Conservation (phyloP, 2,888 invertebrate species). For the Galerucella nymphaeae region DNA sequence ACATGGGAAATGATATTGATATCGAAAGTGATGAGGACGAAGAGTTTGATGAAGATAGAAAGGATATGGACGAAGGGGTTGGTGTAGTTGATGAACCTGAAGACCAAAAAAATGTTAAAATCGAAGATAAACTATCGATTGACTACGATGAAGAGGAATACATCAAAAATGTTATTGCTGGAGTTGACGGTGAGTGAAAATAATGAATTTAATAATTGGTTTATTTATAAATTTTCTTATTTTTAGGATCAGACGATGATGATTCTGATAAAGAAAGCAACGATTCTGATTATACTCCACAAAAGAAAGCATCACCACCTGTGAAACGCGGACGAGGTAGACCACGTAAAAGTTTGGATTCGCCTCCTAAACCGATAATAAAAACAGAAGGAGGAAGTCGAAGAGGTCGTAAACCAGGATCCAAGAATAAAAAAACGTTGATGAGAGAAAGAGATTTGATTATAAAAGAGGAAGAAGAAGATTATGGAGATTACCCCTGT, state of each 20-base stretch:
- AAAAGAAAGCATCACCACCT: conserved; percentile 46
- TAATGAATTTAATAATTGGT: not conserved
- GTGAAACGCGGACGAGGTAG: conserved; percentile 56
- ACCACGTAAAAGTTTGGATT: conserved; percentile 57
- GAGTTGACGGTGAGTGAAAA: conserved; percentile 32
- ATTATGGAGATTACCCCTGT: conserved; percentile 57
- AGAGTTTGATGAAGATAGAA: conserved; percentile 20
- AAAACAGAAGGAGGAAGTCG: conserved; percentile 39
- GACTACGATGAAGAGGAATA: conserved; percentile 30
- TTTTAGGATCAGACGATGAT: conserved; percentile 27
- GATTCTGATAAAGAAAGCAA: conserved; percentile 54
- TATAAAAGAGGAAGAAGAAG: conserved; percentile 53
- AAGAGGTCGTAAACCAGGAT: conserved; percentile 51
- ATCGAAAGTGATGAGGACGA: conserved; percentile 40
- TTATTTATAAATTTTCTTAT: conserved; percentile 1
- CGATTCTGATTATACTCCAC: conserved; percentile 61
- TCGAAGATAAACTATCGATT: conserved; percentile 16
- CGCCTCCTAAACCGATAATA: conserved; percentile 39
- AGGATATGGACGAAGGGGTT: conserved; percentile 21
- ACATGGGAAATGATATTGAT: conserved; percentile 36
- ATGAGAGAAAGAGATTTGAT: conserved; percentile 14
- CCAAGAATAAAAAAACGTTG: conserved; percentile 46
- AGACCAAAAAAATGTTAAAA: conserved; percentile 37
- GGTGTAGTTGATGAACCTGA: conserved; percentile 17
- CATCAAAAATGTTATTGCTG: conserved; percentile 31